Conservation (phyloP, 2,797 vertebrate genomes). For the Onychomys leucogaster region DNA sequence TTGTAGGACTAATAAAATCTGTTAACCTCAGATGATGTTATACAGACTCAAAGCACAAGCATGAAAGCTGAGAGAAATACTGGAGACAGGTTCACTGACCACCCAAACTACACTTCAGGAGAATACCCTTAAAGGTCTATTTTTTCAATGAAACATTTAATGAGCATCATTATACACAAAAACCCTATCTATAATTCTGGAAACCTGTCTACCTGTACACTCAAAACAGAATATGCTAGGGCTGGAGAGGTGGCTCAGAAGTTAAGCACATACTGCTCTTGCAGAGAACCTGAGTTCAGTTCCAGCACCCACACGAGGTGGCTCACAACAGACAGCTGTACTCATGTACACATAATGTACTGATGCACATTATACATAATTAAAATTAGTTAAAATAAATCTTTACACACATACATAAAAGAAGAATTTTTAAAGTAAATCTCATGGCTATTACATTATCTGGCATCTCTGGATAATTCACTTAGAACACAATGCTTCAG, state of each 20-base stretch:
- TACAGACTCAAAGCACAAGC: slow-evolving; percentile 47
- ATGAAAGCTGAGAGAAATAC: background rate
- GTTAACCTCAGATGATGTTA: slow-evolving; percentile 56
- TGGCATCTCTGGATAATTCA: no score
- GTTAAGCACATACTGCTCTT: background rate
- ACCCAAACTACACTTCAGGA: slow-evolving; percentile 38
- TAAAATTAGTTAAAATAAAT: background rate
- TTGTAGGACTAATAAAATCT: slow-evolving; percentile 56
- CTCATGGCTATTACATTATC: no score
- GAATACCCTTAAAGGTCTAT: background rate
- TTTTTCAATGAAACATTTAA: slow-evolving; percentile 19
- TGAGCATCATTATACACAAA: slow-evolving; percentile 2
- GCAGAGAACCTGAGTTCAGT: background rate
- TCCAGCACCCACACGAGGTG: background rate
- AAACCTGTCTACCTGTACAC: background rate
- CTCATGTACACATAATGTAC: background rate
- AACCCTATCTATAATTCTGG: slow-evolving; percentile 21
- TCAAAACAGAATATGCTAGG: slow-evolving; percentile 4
- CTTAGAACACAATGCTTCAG: no score
- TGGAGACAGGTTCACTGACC: background rate
- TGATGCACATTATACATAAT: no score
- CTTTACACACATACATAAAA: background rate
- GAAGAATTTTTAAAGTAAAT: no score
- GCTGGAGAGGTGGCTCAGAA: background rate
- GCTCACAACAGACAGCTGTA: background rate